These are phyloP conservation scores for Agelastica alni DNA, from an alignment of 2,888 invertebrate genomes.

Conservation along the genomic window DNA sequence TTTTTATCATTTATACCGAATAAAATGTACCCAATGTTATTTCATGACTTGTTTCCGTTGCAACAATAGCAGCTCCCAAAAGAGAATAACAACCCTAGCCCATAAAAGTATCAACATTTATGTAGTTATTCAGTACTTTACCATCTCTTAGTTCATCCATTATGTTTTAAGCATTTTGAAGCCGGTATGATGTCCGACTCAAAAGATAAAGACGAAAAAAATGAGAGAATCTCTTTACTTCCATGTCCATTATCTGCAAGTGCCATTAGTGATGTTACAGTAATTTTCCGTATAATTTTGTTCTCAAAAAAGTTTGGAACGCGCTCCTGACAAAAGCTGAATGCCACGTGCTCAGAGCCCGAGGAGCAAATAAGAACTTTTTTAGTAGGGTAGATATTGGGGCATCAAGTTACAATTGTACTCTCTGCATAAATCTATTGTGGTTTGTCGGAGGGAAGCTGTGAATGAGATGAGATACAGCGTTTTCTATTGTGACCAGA, in stretches of 20 bases:
- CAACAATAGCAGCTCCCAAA: too few species aligned
- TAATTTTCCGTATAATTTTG: constrained; percentile 26
- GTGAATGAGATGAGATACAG: constrained; percentile 44
- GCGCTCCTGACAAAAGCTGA: constrained; percentile 26
- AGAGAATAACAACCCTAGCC: too few species aligned
- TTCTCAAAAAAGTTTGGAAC: constrained; percentile 23
- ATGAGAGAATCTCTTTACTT: constrained; percentile 6
- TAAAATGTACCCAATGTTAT: too few species aligned
- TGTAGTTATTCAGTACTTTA: neutral
- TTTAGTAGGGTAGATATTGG: constrained; percentile 41
- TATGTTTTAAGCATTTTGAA: constrained; percentile 9
- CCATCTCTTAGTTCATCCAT: neutral
- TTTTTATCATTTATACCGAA: too few species aligned
- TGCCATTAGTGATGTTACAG: constrained; percentile 27
- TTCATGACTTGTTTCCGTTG: too few species aligned
- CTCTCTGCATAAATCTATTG: constrained; percentile 38
- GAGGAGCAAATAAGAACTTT: constrained; percentile 38
- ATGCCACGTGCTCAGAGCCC: constrained; percentile 32
- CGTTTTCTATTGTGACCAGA: constrained; percentile 28
- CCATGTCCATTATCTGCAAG: constrained; percentile 24
- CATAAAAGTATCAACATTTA: neutral
- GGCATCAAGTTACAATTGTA: constrained; percentile 45
- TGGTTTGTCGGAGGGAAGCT: constrained; percentile 41
- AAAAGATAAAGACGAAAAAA: constrained; percentile 10
- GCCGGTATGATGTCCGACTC: constrained; percentile 6